These are phyloP conservation scores for Nebria salina DNA, from an alignment of 2,888 invertebrate species.

Conservation along the genomic window DNA sequence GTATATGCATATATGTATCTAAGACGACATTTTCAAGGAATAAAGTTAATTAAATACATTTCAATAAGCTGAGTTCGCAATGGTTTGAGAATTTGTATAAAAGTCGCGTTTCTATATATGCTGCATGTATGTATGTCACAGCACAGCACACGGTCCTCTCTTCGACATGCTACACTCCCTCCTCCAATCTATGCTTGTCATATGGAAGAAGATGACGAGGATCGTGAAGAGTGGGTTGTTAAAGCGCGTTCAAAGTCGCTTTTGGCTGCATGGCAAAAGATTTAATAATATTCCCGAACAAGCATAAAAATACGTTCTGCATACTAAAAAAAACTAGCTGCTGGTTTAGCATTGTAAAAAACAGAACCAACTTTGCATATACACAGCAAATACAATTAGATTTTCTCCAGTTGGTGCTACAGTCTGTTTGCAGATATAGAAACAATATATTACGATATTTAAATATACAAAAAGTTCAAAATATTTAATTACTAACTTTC, in stretches of 20 bases:
- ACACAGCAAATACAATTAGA: no score
- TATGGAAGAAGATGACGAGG: background rate
- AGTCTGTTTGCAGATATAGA: no score
- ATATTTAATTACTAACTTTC: no score
- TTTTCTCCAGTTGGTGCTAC: no score
- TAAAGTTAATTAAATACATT: slow-evolving; percentile 25
- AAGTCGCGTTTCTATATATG: slow-evolving; percentile 35
- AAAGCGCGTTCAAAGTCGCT: slow-evolving; percentile 33
- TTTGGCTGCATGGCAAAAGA: slow-evolving; percentile 24
- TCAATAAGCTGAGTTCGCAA: background rate
- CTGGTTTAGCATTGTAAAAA: no score
- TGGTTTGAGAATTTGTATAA: slow-evolving; percentile 33
- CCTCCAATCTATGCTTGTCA: background rate
- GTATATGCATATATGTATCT: background rate
- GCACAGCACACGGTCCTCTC: no score
- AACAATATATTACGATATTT: no score
- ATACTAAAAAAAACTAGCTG: background rate
- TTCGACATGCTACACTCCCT: background rate
- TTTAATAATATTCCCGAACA: slow-evolving; percentile 45
- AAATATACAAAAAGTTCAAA: no score
- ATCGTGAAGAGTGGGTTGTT: background rate
- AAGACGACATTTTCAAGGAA: background rate
- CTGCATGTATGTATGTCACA: background rate
- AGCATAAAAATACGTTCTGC: slow-evolving; percentile 39
- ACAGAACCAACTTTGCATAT: no score